Percentiles rank a stretch among this genome's conserved stretches.
phyloP scores from a whole-genome alignment of 2,797 vertebrate genomes.

The Rallus crepitans region DNA sequence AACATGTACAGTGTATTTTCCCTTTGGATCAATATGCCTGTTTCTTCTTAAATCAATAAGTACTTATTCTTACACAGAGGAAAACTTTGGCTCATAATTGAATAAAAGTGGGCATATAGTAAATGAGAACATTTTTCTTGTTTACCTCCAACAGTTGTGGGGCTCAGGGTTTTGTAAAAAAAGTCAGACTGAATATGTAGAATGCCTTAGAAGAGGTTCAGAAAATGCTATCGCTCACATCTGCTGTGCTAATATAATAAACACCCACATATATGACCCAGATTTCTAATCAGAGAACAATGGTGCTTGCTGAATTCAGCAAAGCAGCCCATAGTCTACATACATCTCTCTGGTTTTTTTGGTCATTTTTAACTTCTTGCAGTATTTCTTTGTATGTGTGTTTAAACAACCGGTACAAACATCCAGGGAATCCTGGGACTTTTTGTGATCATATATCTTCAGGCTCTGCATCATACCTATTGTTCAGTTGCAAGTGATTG shows the following conservation, averaged over 20 bases:
- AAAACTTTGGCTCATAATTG: conserved; percentile 55
- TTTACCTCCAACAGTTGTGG: background rate
- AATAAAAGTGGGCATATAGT: conserved; percentile 4
- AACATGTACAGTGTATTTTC: conserved; percentile 55
- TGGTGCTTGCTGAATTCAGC: background rate
- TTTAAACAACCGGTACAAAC: background rate
- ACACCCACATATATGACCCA: background rate
- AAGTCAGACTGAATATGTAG: background rate
- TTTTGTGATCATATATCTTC: background rate
- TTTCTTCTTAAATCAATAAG: conserved; percentile 67
- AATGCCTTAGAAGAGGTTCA: background rate
- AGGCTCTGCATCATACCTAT: background rate
- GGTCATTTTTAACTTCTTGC: background rate
- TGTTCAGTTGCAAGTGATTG: background rate
- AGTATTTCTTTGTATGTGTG: background rate
- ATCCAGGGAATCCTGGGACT: background rate
- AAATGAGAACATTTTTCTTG: conserved; percentile 42
- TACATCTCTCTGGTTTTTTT: background rate
- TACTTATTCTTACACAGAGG: conserved; percentile 51
- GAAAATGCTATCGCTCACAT: background rate
- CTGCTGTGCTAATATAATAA: background rate
- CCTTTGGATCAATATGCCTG: conserved; percentile 51
- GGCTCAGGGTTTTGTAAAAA: background rate
- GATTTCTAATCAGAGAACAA: background rate
- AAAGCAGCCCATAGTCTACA: background rate